Evolutionary conservation across 2,113 vertebrate species (phyloP), one percentile per base, ranked within the genome.

Genomic region (Canis aureus): DNA sequence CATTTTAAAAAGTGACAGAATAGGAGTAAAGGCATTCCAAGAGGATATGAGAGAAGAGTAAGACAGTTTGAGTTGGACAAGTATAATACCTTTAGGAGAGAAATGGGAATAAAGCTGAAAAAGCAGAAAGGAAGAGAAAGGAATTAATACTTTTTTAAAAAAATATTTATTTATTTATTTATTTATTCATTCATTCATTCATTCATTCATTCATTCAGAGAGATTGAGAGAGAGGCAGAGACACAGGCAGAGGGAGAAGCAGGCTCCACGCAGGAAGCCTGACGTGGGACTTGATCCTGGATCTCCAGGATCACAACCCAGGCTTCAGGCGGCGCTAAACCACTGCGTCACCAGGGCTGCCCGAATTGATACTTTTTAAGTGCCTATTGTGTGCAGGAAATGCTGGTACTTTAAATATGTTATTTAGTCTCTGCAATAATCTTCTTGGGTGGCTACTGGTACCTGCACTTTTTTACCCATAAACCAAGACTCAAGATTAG

Each of bases 381-480:
- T 84, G n/a, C n/a, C 51, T 64, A 35, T 60, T 80, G 1, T 53
- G 8, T 96, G n/a, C 27, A 55, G 11, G 43, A 97, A 87, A 29
- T 73, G 4, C 17, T 71, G 27, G 43, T 32, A 59, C 16, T 84
- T 86, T 69, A 89, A 81, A 53, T 79, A 57, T 53, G 19, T 87
- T 23, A 73, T 59, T 92, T 97, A 51, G 60, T 90, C 49, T 91
- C 79, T 81, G 74, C 12, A 64, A 7, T 83, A 53, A 76, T 79
- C 79, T 89, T 94, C 83, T 93, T 89, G 55, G 38, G 55, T 93
- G 64, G 20, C 29, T 94, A 67, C 29, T 62, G 23, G 12, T 84
- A 74, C 17, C 55, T 51, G 4, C 53, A 32, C 83, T 90, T 95
- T 60, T 60, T 95, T 35, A 80, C 27, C 83, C 32, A 78, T 69